These are phyloP conservation scores for Pangasius sanitwongsei DNA, from an alignment of 2,797 vertebrate genomes.

Conservation along the genomic window DNA sequence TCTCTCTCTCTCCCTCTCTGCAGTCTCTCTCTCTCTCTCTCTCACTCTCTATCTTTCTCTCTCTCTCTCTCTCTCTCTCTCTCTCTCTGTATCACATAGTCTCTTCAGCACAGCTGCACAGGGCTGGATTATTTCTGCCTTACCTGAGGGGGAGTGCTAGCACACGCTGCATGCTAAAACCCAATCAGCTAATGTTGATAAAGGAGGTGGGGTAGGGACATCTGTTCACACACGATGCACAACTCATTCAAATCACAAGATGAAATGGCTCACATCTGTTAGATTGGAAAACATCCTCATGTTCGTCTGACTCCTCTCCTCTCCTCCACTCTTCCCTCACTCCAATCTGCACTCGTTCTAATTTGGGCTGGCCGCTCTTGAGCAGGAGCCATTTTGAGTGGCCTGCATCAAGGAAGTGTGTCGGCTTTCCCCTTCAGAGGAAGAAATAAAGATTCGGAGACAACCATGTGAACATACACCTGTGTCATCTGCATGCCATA, in stretches of 20 bases:
- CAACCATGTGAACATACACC: constrained; percentile 25
- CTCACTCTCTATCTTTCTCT: constrained; percentile 46
- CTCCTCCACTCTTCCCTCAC: constrained; percentile 49
- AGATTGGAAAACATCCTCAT: constrained; percentile 76
- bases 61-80: constrained; percentile 49
- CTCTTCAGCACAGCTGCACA: constrained; percentile 74
- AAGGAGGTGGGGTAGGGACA: constrained; percentile 82
- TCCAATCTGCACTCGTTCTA: constrained; percentile 76
- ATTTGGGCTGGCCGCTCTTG: constrained; percentile 68
- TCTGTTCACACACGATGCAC: constrained; percentile 82
- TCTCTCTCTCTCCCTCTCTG: constrained; percentile 56
- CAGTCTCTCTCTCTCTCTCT: constrained; percentile 46
- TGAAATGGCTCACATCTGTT: constrained; percentile 83
- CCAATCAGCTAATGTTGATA: constrained; percentile 86
- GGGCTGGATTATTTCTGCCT: constrained; percentile 77
- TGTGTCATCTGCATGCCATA: constrained; percentile 11
- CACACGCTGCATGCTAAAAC: constrained; percentile 79
- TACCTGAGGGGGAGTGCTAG: constrained; percentile 81
- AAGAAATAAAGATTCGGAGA: constrained; percentile 22
- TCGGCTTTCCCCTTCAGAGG: background rate
- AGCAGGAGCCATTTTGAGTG: constrained; percentile 64
- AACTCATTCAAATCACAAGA: constrained; percentile 84
- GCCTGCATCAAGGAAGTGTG: constrained; percentile 43
- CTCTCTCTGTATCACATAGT: constrained; percentile 44
- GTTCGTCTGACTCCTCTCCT: constrained; percentile 52